A percentile compares a stretch with the other conserved stretches of the same genome.
Conservation (phyloP, 2,888 invertebrate species). For the Rhagium mordax region DNA sequence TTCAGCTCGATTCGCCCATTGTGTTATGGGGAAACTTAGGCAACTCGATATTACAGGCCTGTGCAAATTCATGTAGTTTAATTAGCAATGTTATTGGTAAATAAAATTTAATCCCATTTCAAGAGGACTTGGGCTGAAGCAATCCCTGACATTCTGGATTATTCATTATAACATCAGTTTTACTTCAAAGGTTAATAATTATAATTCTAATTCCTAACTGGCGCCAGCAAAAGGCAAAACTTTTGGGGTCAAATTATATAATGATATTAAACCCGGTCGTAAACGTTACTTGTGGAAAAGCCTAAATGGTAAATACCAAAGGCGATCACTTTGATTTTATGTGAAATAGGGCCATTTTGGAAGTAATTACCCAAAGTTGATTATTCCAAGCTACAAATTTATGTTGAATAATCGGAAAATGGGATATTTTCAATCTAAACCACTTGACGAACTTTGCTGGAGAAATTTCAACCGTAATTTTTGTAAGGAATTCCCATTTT, state of each 20-base stretch:
- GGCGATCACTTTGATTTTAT: neutral
- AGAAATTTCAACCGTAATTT: no score
- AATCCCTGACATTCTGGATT: slow-evolving; percentile 8
- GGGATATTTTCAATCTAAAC: no score
- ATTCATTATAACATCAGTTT: slow-evolving; percentile 19
- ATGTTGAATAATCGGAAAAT: neutral
- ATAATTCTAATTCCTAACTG: slow-evolving; percentile 8
- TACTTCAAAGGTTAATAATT: slow-evolving; percentile 20
- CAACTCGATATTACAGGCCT: slow-evolving; percentile 18
- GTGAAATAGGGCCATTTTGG: neutral
- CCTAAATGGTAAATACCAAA: slow-evolving; percentile 3
- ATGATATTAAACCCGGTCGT: slow-evolving; percentile 10
- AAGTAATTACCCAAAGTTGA: slow-evolving; percentile 1
- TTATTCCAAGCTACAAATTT: neutral
- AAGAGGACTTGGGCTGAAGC: slow-evolving; percentile 8
- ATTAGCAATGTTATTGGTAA: slow-evolving; percentile 25
- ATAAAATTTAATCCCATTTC: slow-evolving; percentile 16
- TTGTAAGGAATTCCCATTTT: no score
- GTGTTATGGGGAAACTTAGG: slow-evolving; percentile 20
- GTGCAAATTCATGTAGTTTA: slow-evolving; percentile 20
- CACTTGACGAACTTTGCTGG: no score
- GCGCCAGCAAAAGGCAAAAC: neutral
- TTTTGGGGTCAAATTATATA: slow-evolving; percentile 9
- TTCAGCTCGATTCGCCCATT: neutral
- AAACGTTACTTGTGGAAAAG: neutral